phyloP scores from a whole-genome alignment of 2,113 vertebrate genomes.

The Scolopax mira region DNA sequence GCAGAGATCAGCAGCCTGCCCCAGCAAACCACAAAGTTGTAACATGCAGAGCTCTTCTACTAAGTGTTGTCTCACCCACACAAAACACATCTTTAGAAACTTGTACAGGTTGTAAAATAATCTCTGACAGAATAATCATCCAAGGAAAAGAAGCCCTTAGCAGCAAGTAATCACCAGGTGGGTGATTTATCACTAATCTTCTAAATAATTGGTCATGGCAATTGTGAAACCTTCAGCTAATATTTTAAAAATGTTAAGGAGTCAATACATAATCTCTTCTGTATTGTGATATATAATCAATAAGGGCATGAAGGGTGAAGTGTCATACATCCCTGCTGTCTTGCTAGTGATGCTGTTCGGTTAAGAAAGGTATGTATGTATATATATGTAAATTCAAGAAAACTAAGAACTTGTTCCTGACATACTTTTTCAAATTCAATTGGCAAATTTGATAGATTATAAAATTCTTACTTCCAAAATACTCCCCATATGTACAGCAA shows the following conservation, averaged over 20 bases:
- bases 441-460: not conserved
- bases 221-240: not conserved
- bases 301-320: not conserved
- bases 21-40: not conserved
- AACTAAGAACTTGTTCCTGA: not conserved
- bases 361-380: not conserved
- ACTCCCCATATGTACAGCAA: not conserved
- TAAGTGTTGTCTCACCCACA: not conserved
- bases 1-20: not conserved
- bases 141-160: not conserved
- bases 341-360: not conserved
- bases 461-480: not conserved
- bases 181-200: not conserved
- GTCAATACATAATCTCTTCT: not conserved
- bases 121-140: not conserved
- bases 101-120: not conserved
- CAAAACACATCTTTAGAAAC: not conserved
- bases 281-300: not conserved
- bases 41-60: not conserved
- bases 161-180: not conserved
- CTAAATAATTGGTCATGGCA: not conserved
- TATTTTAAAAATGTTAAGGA: not conserved
- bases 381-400: not conserved
- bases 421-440: not conserved
- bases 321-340: not conserved